Conservation (phyloP, 2,888 invertebrate genomes). For the Ferdinandea cuprea region DNA sequence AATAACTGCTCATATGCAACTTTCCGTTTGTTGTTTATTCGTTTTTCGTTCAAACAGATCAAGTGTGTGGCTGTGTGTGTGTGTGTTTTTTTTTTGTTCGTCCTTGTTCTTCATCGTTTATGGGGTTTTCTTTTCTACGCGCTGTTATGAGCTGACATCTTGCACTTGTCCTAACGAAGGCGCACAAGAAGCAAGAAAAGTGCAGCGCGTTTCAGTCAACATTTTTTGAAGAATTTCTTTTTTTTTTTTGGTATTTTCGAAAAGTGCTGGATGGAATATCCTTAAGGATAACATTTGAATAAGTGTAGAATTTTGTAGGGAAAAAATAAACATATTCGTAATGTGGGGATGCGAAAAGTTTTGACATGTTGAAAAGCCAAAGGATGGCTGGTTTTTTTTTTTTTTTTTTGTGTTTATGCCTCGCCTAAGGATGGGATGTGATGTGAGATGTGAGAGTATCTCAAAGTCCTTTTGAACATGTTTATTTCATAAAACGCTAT, state of each 20-base stretch:
- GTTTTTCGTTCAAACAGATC: conserved; percentile 37
- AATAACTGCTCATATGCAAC: conserved; percentile 29
- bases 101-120: conserved; percentile 13
- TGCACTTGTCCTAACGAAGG: conserved; percentile 27
- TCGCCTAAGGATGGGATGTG: not conserved
- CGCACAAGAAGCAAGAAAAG: conserved; percentile 34
- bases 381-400: not conserved
- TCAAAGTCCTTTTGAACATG: not conserved
- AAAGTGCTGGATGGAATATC: conserved; percentile 13
- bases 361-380: conserved; percentile 10
- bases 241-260: not conserved
- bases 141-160: conserved; percentile 41
- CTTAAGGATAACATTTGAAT: conserved; percentile 62
- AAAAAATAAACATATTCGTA: conserved; percentile 41
- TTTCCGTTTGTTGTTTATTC: conserved; percentile 1
- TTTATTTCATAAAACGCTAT: not conserved
- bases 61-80: conserved; percentile 23
- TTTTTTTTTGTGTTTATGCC: not conserved
- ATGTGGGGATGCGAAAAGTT: not conserved
- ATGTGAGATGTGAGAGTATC: not conserved
- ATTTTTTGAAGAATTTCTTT: conserved; percentile 8
- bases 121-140: not conserved
- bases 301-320: conserved; percentile 56
- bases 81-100: not conserved
- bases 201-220: conserved; percentile 31